Base-by-base conservation (phyloP, 2,888 invertebrate species). In the Zootermopsis nevadensis region DNA sequence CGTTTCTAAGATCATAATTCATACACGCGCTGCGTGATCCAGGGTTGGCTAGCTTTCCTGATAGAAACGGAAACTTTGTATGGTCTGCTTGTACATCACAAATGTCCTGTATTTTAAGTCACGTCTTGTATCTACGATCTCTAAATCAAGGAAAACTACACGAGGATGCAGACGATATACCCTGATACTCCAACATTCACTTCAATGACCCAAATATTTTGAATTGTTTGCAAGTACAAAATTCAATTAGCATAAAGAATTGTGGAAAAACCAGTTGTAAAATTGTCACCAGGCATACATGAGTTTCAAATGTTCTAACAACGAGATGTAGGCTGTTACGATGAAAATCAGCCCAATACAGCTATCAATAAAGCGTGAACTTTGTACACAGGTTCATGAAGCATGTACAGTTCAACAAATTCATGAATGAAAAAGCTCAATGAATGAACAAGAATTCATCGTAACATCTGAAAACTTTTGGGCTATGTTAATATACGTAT, bases 61-160 rank as follows among this genome's bases (percentile, higher is more conserved):
- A 79, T 79, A 79, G 79, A 66, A 79, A 79, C 66, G 48, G 35
- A 66, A 79, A 79, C 79, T 79, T 66, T n/a, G 79, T 60, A 60
- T 60, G n/a, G n/a, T n/a, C n/a, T n/a, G 24, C 35, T 55, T 55
- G 27, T 60, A 6, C n/a, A 60, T 60, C 60, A 60, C n/a, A 7
- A 60, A 60, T 60, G 27, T 27, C 55, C 30, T 42, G 38, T 74
- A 38, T 38, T 74, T 38, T n/a, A 74, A 22, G 38, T n/a, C n/a
- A 8, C 19, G 15, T 15, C 48, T n/a, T n/a, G n/a, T n/a, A n/a
- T n/a, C 60, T 27, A 60, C n/a, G 4, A 1, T 24, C 38, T 24
- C n/a, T 22, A 74, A 6, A 74, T 42, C 31, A 38, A 19, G 74
- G 74, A 74, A 0, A 31, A 24, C 74, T 74, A 74, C 74, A 74